These are phyloP conservation scores for Macrosiphum euphorbiae DNA, from an alignment of 2,888 invertebrate species.

Conservation along the genomic window DNA sequence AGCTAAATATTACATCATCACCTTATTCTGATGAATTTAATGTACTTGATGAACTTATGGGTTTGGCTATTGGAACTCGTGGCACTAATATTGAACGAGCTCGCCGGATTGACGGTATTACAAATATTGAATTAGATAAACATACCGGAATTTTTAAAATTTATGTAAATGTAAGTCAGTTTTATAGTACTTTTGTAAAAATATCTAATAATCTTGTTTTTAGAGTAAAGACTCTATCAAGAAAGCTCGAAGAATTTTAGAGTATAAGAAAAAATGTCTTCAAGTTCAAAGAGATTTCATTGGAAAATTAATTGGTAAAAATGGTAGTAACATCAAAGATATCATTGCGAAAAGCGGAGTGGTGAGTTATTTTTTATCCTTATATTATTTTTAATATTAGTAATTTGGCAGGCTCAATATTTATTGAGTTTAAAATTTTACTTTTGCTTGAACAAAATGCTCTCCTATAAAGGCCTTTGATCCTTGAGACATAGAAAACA, in stretches of 20 bases:
- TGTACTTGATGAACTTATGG: conserved; percentile 97
- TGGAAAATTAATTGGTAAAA: conserved; percentile 98
- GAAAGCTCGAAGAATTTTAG: conserved; percentile 92
- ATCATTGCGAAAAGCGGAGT: conserved; percentile 99
- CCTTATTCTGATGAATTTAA: conserved; percentile 95
- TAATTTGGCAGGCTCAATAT: background rate
- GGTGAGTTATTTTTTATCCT: conserved; percentile 76
- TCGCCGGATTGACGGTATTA: conserved; percentile 92
- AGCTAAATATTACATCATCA: conserved; percentile 77
- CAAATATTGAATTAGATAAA: conserved; percentile 96
- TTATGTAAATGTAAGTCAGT: conserved; percentile 82
- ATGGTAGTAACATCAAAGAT: conserved; percentile 98
- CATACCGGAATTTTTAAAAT: conserved; percentile 96
- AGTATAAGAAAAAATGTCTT: conserved; percentile 96
- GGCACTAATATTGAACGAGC: conserved; percentile 97
- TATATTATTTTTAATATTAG: background rate
- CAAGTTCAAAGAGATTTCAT: conserved; percentile 96
- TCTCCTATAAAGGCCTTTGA: background rate
- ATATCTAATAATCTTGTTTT: conserved; percentile 57
- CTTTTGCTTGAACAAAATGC: background rate
- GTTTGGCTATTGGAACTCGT: conserved; percentile 97
- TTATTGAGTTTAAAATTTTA: background rate
- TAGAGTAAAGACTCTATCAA: conserved; percentile 90
- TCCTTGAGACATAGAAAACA: background rate
- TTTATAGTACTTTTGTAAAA: background rate